phyloP scores from a whole-genome alignment of 2,888 invertebrate genomes.

The Limnephilus rhombicus region DNA sequence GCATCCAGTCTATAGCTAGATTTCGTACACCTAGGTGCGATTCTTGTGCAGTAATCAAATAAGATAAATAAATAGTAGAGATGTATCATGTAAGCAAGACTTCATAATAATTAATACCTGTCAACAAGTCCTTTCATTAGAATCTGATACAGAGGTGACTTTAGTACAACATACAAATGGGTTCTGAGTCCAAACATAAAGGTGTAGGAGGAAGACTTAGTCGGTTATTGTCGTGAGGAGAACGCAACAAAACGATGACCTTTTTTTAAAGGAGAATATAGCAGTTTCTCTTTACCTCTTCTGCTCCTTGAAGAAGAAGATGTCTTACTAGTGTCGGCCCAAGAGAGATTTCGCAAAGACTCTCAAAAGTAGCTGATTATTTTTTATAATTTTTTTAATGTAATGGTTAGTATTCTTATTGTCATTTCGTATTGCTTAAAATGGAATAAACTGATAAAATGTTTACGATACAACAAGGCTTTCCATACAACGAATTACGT shows the following conservation, averaged over 20 bases:
- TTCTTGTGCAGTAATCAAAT: background rate
- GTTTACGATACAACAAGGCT: no score
- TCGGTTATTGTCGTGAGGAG: background rate
- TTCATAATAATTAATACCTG: slow-evolving; percentile 47
- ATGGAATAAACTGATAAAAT: no score
- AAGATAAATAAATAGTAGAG: background rate
- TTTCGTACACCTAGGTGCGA: background rate
- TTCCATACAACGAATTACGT: background rate
- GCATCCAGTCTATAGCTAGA: background rate
- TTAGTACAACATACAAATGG: slow-evolving; percentile 52
- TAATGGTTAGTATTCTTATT: no score
- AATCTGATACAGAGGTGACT: slow-evolving; percentile 34
- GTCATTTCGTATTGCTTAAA: no score
- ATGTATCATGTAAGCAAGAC: slow-evolving; percentile 7
- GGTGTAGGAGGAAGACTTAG: slow-evolving; percentile 52
- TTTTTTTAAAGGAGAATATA: background rate
- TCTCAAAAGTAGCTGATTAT: no score
- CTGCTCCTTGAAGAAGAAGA: no score
- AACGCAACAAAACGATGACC: background rate
- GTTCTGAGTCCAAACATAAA: slow-evolving; percentile 41
- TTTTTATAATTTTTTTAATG: no score
- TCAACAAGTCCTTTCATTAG: slow-evolving; percentile 46
- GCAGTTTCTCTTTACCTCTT: background rate
- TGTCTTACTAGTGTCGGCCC: no score
- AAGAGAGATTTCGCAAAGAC: no score